Evolutionary conservation across 2,888 invertebrate species (phyloP), one percentile per base, ranked within the genome.

Genomic region (Platycheirus albimanus): DNA sequence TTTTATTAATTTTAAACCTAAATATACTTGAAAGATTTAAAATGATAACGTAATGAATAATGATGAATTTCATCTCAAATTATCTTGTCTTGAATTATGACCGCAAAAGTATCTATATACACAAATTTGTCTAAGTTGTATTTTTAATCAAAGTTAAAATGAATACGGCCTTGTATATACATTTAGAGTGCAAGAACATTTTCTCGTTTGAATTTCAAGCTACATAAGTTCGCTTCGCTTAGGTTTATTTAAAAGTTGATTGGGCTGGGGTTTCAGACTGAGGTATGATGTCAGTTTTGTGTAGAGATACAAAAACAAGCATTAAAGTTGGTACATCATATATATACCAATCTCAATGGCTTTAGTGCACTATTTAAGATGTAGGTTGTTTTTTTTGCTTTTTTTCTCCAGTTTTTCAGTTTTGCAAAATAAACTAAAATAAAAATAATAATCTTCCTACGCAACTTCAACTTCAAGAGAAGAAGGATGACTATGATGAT

Each of bases 161-260:
- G 43, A 70, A 64, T 69, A 36, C 33, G 54, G 36, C 79, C 79
- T 75, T 80, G 63, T 54, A 49, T n/a, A n/a, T 69, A 58, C 41
- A 38, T 71, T 66, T 45, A 30, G 19, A 64, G 38, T 30, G 67
- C 45, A 41, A 56, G 54, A 72, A 20, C 38, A 56, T 45, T 47
- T n/a, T 41, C 3, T 24, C 15, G 38, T 15, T 20, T 41, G 13
- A 61, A n/a, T 33, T 20, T 33, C 36, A 5, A 43, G 5, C 5
- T 54, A 10, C 54, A 69, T 20, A 49, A 19, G 13, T 7, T 33
- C 43, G n/a, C 19, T 41, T n/a, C n/a, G n/a, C n/a, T n/a, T n/a
- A 28, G 10, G 24, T 24, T 33, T 13, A n/a, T n/a, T n/a, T n/a
- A n/a, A 52, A 36, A 52, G 47, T 54, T 28, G 63, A 19, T 51